Base-by-base conservation (phyloP, 2,113 vertebrate species). In the Athene noctua region DNA sequence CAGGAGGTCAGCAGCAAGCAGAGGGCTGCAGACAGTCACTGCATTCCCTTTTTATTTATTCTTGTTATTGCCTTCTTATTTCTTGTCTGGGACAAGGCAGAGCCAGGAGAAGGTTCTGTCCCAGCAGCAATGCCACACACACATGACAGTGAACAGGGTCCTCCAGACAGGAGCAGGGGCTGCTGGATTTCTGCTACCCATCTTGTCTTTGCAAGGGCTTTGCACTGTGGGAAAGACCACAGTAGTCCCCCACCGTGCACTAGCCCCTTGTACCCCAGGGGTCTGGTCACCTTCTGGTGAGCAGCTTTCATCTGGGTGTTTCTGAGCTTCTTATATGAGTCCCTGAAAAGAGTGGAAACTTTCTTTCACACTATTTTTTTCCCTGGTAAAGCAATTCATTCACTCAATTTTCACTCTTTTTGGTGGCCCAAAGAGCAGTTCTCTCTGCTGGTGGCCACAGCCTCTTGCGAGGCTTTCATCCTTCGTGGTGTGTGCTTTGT, bases 101-200 rank as follows among this genome's bases (percentile, higher is more conserved):
- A 67, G 58, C 10, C 58, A 59, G 82, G 46, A 68, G 22, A 40
- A 57, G 68, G 59, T 81, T 40, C 65, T 10, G 2, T 40, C 80
- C 75, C 5, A 1, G 19, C 47, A 51, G 62, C 72, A 40, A 15
- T 44, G 79, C 63, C 46, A 7, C 1, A 2, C 0, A 0, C 1
- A 2, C 12, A 0, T 52, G 40, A 21, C 54, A 62, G 25, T 29
- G 34, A 81, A 20, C 79, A 86, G 46, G 42, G 30, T 4, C 0
- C 55, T 78, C n/a, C 5, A 5, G 55, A 29, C 5, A 4, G 42
- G 52, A 94, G 67, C 78, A 58, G 67, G 47, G 21, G 26, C 46
- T 4, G 5, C 36, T 74, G 47, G 36, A 27, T 83, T 90, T 88
- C 47, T 71, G 30, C 14, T 10, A n/a, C 30, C 2, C 23, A 7